Evolutionary conservation across 2,888 invertebrate species (phyloP).

Genomic region (Deilephila porcellus): DNA sequence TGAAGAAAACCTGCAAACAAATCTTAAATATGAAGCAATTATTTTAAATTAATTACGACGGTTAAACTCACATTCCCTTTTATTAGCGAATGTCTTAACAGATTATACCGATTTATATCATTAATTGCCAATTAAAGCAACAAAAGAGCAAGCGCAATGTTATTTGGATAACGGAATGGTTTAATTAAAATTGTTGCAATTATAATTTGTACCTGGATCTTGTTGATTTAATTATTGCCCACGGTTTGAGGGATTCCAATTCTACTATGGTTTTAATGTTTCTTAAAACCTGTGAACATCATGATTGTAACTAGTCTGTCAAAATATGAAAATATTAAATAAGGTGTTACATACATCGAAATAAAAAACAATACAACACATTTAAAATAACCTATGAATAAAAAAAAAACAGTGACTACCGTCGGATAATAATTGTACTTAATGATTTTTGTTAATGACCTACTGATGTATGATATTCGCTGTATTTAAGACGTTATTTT

Average conservation of each 20-base stretch:
- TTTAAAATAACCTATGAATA: too few relatives aligned
- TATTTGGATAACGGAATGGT: constrained; percentile 29
- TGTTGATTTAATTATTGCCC: constrained; percentile 10
- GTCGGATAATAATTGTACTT: too few relatives aligned
- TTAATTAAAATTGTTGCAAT: constrained; percentile 30
- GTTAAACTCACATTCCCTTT: constrained; percentile 19
- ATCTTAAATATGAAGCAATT: constrained; percentile 18
- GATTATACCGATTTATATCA: constrained; percentile 36
- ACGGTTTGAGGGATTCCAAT: background rate
- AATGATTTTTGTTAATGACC: too few relatives aligned
- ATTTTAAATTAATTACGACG: constrained; percentile 13
- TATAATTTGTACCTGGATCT: constrained; percentile 29
- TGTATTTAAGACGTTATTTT: too few relatives aligned
- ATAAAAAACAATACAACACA: too few relatives aligned
- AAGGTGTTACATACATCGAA: too few relatives aligned
- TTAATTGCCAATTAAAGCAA: constrained; percentile 36
- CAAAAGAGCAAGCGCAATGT: constrained; percentile 27
- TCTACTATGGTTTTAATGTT: background rate
- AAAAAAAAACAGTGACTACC: too few relatives aligned
- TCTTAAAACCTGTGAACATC: too few relatives aligned
- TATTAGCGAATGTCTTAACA: constrained; percentile 17
- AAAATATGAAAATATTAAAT: too few relatives aligned
- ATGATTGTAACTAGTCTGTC: too few relatives aligned
- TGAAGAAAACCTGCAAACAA: background rate
- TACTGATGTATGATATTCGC: too few relatives aligned